Evolutionary conservation across 2,888 invertebrate genomes (phyloP), one percentile per base, ranked within the genome.

Genomic region (Agrochola circellaris): DNA sequence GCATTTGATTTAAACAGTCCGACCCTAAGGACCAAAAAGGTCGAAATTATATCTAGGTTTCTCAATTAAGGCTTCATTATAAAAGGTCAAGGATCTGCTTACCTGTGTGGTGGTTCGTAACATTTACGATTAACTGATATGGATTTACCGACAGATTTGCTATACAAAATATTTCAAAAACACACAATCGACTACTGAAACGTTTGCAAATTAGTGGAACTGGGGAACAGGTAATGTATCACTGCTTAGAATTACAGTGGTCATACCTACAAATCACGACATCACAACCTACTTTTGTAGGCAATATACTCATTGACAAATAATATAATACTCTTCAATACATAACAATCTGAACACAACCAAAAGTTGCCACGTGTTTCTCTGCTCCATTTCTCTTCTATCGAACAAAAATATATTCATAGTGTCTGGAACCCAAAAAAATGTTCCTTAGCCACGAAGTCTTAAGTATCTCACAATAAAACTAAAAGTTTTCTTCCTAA

Each of bases 381-480:
- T 56, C n/a, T 56, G 61, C 73, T 69, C 48, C 23, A 73, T 83
- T 67, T 60, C 66, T 56, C 9, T 11, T 60, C 2, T 34, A 60
- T 71, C n/a, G 26, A 20, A 67, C 20, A 67, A 73, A 69, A 60
- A 80, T 45, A 71, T 84, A 71, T 73, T 67, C 76, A 81, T 73
- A 72, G 51, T 26, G 20, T 66, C n/a, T 45, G 23, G 54, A 54
- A 73, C 85, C 65, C 73, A 70, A 84, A 80, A 83, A 70, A 30
- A 0, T 56, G 23, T 20, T 72, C 4, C 60, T 20, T 64, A 75
- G 48, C 78, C 62, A n/a, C 73, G 2, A 81, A 85, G 26, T 72
- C 85, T 30, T 74, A 58, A 77, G 62, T 38, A 75, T 62, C 62
- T 56, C 71, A 77, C 81, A 79, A 75, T 62, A 82, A 78, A 88